A percentile compares a stretch with the other conserved stretches of the same genome.
phyloP scores from a whole-genome alignment of 2,113 vertebrate species.

The Phasianus colchicus region DNA sequence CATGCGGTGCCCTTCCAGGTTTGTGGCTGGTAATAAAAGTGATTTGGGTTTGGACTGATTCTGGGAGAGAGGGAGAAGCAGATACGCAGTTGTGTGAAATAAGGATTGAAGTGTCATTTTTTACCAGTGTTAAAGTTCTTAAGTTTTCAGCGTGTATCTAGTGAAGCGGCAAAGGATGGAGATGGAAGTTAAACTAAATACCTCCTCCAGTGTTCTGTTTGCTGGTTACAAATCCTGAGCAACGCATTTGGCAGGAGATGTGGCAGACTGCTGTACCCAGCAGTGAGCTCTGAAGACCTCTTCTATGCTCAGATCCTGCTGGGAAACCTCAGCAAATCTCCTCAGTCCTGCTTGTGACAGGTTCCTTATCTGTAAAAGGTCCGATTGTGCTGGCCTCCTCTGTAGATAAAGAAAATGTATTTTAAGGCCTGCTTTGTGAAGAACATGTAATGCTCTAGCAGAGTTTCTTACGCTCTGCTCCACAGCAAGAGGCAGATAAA shows the following conservation, averaged over 20 bases:
- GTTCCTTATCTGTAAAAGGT: neutral
- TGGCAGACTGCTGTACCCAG: neutral
- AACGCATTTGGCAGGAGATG: fast-evolving
- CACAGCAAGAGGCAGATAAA: neutral
- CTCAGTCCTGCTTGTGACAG: fast-evolving
- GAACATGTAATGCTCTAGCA: neutral
- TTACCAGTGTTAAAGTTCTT: neutral
- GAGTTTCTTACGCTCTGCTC: neutral
- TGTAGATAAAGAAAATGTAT: too few species aligned
- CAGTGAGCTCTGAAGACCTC: neutral
- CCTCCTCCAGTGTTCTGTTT: neutral
- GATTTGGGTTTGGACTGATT: neutral
- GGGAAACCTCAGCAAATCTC: neutral
- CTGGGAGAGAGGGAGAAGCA: neutral
- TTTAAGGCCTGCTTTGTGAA: neutral
- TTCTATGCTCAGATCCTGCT: neutral
- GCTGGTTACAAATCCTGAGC: neutral
- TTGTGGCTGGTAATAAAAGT: neutral
- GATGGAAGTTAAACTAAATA: neutral
- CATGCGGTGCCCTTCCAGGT: neutral
- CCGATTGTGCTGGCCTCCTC: neutral
- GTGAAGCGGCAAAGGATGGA: neutral
- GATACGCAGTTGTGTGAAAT: neutral
- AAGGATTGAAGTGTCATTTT: neutral
- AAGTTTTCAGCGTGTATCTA: neutral